These are phyloP conservation scores for Phyllostomus hastatus DNA, from an alignment of 2,113 vertebrate species.

Conservation along the genomic window DNA sequence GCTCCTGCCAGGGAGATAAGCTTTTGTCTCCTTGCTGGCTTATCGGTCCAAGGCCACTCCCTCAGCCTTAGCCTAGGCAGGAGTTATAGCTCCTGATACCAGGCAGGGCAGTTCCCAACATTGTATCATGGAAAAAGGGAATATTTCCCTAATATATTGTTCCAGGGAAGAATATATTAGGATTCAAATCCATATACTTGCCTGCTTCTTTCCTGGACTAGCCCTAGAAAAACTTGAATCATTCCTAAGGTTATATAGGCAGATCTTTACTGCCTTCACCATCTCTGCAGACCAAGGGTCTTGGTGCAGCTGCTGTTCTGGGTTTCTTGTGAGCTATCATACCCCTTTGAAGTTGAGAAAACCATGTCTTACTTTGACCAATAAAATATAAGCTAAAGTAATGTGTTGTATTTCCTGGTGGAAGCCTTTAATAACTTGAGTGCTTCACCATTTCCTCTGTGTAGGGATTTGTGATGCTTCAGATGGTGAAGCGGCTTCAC, in stretches of 20 bases:
- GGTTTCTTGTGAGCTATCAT: neutral
- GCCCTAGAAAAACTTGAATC: neutral
- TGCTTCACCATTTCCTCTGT: neutral
- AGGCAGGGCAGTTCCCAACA: too few relatives aligned
- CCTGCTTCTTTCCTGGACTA: neutral
- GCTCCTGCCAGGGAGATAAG: too few relatives aligned
- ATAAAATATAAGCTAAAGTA: neutral
- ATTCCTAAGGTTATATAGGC: neutral
- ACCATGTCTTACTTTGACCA: neutral
- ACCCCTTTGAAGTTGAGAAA: neutral
- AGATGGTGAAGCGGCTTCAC: too few relatives aligned
- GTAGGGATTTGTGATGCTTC: neutral
- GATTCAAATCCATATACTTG: neutral
- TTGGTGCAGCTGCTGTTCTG: neutral
- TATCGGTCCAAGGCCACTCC: too few relatives aligned
- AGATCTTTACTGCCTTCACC: neutral
- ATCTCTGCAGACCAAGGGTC: neutral
- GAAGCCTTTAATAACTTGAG: neutral
- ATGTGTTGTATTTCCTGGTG: neutral
- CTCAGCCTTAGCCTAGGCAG: too few relatives aligned
- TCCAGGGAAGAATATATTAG: neutral
- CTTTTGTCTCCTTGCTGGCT: too few relatives aligned
- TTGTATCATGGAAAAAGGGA: neutral
- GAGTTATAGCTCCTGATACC: too few relatives aligned
- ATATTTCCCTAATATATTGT: neutral